phyloP scores from a whole-genome alignment of 2,113 vertebrate species.

The Hucho hucho region DNA sequence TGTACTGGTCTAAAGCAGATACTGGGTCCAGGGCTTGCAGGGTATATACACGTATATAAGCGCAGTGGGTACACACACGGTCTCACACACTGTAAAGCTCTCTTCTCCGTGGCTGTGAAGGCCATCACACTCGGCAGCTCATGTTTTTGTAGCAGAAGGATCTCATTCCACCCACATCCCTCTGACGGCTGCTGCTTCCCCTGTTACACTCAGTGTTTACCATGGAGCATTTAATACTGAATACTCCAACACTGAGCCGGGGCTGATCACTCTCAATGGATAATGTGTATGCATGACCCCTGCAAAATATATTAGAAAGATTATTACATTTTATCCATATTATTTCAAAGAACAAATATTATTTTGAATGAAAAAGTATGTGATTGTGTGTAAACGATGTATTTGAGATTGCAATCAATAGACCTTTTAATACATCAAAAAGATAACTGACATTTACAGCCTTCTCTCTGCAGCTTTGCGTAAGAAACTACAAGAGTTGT shows the following conservation, averaged over 20 bases:
- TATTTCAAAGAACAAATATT: too few species aligned
- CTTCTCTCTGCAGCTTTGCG: not conserved
- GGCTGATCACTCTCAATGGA: not conserved
- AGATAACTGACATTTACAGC: not conserved
- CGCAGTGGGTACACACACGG: not conserved
- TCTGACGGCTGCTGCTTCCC: not conserved
- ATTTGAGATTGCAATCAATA: not conserved
- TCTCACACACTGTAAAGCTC: constrained; percentile 44
- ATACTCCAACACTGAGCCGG: not conserved
- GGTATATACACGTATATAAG: too few species aligned
- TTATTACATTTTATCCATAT: not conserved
- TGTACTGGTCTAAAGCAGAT: not conserved
- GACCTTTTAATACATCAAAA: not conserved
- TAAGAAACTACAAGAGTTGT: too few species aligned
- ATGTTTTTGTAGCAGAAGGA: constrained; percentile 57
- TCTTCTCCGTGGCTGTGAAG: constrained; percentile 46
- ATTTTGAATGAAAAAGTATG: too few species aligned
- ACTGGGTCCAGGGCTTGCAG: constrained; percentile 1
- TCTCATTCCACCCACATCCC: constrained; percentile 35
- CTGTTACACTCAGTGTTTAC: not conserved
- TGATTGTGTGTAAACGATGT: too few species aligned
- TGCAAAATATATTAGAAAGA: not conserved
- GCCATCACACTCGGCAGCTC: constrained; percentile 57
- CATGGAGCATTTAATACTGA: not conserved
- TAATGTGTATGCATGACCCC: not conserved